Evolutionary conservation across 1,140 invertebrate genomes (phyloP).

Genomic region (Leptestheria dahalacensis): DNA sequence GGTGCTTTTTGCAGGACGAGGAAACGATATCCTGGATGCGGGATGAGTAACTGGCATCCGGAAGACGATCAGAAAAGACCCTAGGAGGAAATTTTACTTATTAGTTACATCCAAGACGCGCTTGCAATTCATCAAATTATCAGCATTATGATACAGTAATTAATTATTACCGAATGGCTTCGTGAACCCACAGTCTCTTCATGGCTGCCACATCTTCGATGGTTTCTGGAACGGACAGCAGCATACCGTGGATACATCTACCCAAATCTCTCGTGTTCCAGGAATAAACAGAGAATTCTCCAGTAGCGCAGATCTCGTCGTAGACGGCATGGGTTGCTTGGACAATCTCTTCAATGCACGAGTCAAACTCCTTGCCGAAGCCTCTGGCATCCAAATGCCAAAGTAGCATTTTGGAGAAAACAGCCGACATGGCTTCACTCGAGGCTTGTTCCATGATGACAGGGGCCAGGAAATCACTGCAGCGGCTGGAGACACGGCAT

Average conservation of each 20-base stretch:
- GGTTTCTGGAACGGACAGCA: slow-evolving; percentile 81
- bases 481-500: background rate
- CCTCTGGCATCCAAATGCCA: slow-evolving; percentile 91
- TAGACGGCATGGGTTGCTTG: slow-evolving; percentile 49
- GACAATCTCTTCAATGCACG: slow-evolving; percentile 78
- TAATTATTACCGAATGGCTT: slow-evolving; percentile 50
- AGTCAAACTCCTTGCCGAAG: slow-evolving; percentile 90
- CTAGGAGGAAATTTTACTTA: too few relatives aligned
- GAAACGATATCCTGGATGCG: slow-evolving; percentile 54
- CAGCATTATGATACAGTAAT: too few relatives aligned
- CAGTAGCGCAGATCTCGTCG: slow-evolving; percentile 20
- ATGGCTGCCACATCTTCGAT: slow-evolving; percentile 73
- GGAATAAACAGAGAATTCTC: slow-evolving; percentile 78
- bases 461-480: slow-evolving; percentile 47
- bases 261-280: slow-evolving; percentile 92
- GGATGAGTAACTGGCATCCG: slow-evolving; percentile 60
- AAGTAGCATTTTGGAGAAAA: slow-evolving; percentile 78
- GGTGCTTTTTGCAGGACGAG: slow-evolving; percentile 28
- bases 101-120: too few relatives aligned
- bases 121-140: too few relatives aligned
- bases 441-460: slow-evolving; percentile 46
- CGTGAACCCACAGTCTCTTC: slow-evolving; percentile 88
- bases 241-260: slow-evolving; percentile 58
- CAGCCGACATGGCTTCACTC: slow-evolving; percentile 64
- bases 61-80: slow-evolving; percentile 84